These are phyloP conservation scores for Pecten maximus DNA, from an alignment of 2,888 invertebrate species.

Conservation along the genomic window DNA sequence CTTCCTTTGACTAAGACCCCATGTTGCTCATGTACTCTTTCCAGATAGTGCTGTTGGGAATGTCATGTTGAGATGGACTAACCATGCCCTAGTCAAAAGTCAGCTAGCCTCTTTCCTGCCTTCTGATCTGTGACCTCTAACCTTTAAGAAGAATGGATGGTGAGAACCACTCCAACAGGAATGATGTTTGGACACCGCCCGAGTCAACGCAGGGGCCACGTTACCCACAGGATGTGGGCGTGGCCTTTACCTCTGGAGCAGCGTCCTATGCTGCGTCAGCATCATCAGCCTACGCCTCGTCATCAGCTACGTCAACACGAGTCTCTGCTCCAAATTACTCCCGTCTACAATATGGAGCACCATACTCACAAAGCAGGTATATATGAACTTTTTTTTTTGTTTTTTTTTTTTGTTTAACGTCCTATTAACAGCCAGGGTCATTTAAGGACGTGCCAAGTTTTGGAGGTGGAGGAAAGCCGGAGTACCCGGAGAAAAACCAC, in stretches of 20 bases:
- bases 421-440: too few species aligned
- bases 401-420: too few species aligned
- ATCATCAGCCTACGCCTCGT: constrained; percentile 33
- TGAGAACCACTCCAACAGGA: constrained; percentile 48
- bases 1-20: too few species aligned
- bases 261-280: constrained; percentile 46
- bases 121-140: neutral
- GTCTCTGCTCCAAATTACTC: constrained; percentile 18
- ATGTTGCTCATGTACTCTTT: too few species aligned
- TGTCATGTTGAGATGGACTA: too few species aligned
- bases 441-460: too few species aligned
- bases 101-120: neutral
- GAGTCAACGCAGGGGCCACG: constrained; percentile 54
- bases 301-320: constrained; percentile 38
- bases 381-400: too few species aligned
- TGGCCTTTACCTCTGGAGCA: constrained; percentile 45
- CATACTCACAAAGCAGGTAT: neutral
- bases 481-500: too few species aligned
- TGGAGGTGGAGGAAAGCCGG: too few species aligned
- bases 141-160: constrained; percentile 47
- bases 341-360: neutral
- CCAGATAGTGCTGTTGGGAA: too few species aligned
- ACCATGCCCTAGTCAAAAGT: neutral
- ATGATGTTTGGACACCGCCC: constrained; percentile 61
- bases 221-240: constrained; percentile 44